Evolutionary conservation across 1,140 invertebrate genomes (phyloP).

Genomic region (Tetramorium simillimum): DNA sequence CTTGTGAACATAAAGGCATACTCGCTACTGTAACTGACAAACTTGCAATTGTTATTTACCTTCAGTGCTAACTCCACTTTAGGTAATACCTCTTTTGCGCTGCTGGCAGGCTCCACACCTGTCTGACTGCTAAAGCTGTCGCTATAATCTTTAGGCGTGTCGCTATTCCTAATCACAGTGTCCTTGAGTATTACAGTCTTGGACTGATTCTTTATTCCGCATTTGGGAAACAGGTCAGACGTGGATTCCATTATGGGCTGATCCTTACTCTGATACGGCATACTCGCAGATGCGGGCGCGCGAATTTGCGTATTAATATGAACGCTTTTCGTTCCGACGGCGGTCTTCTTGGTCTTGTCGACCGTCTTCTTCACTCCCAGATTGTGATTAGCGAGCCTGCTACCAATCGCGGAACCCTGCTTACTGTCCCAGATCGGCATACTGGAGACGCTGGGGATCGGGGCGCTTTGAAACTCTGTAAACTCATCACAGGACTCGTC

Average conservation of each 20-base stretch:
- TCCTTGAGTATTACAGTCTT: slow-evolving; percentile 85
- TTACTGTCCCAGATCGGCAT: slow-evolving; percentile 80
- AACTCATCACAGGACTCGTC: slow-evolving; percentile 85
- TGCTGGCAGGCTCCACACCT: slow-evolving; percentile 48
- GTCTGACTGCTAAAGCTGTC: slow-evolving; percentile 60
- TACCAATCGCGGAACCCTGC: slow-evolving; percentile 84
- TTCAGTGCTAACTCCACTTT: slow-evolving; percentile 60
- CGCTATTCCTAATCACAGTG: slow-evolving; percentile 82
- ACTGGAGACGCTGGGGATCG: slow-evolving; percentile 70
- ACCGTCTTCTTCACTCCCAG: slow-evolving; percentile 81
- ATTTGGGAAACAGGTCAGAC: slow-evolving; percentile 83
- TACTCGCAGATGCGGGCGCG: slow-evolving; percentile 8
- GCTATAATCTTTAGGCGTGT: slow-evolving; percentile 70
- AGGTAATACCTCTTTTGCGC: slow-evolving; percentile 56
- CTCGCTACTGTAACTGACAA: background rate
- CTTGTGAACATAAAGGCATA: background rate
- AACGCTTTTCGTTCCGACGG: slow-evolving; percentile 50
- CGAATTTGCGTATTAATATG: slow-evolving; percentile 62
- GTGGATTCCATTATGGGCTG: slow-evolving; percentile 65
- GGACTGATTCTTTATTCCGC: slow-evolving; percentile 80
- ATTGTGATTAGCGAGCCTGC: slow-evolving; percentile 86
- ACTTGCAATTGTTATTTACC: slow-evolving; percentile 48
- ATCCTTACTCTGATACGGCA: slow-evolving; percentile 55
- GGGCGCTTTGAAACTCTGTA: slow-evolving; percentile 87
- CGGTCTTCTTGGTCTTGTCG: slow-evolving; percentile 79